Evolutionary conservation across 1,140 invertebrate species (phyloP).

Genomic region (Brachionus plicatilis): DNA sequence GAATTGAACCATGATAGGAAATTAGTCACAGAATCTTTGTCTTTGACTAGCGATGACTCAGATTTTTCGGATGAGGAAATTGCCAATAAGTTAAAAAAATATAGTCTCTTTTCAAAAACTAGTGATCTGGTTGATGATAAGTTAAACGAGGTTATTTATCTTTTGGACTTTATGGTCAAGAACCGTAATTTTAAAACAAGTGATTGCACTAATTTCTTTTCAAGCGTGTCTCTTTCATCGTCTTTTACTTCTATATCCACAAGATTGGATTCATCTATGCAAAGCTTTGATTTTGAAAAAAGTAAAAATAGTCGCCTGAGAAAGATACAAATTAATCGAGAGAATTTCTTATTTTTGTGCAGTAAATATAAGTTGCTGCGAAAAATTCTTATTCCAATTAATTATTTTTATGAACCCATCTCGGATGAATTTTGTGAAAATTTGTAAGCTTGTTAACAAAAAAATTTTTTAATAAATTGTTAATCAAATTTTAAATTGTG

Average conservation of each 20-base stretch:
- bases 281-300: not conserved
- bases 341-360: not conserved
- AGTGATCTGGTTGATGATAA: slow-evolving; percentile 29
- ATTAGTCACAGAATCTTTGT: not conserved
- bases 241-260: slow-evolving; percentile 1
- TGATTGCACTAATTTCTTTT: not conserved
- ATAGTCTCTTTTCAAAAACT: not conserved
- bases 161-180: not conserved
- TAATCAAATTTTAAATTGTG: not conserved
- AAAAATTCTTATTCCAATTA: slow-evolving; percentile 15
- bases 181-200: not conserved
- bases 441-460: not conserved
- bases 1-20: not conserved
- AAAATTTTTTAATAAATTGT: not conserved
- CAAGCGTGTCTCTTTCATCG: not conserved
- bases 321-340: slow-evolving; percentile 5
- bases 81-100: not conserved
- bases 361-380: not conserved
- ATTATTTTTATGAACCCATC: not conserved
- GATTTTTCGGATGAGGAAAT: slow-evolving; percentile 4
- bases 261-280: not conserved
- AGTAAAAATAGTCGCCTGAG: not conserved
- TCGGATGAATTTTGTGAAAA: not conserved
- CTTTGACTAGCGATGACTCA: not conserved
- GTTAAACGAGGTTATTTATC: not conserved